phyloP scores from a whole-genome alignment of 64 coral and sea anemone genomes.

The Catalaphyllia jardinei region DNA sequence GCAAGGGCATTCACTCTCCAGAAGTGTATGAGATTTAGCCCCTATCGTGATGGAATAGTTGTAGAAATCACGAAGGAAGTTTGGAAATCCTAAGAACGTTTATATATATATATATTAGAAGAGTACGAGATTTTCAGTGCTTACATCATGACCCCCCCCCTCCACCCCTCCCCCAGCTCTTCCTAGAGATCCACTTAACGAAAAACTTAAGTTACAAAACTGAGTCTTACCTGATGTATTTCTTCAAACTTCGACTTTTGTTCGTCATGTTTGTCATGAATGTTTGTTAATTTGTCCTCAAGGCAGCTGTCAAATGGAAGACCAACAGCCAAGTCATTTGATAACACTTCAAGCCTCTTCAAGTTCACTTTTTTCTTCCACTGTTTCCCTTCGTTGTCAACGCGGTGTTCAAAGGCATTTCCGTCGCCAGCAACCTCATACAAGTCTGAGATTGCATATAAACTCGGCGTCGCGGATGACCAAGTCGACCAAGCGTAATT shows the following conservation, averaged over 20 bases:
- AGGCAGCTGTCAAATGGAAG: neutral
- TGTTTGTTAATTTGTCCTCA: neutral
- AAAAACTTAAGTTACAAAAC: neutral
- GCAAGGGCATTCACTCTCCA: too few species aligned
- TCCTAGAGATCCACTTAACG: neutral
- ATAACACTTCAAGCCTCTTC: neutral
- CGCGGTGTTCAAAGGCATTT: neutral
- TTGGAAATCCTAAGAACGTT: too few species aligned
- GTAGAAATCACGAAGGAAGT: too few species aligned
- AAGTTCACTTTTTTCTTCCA: constrained; percentile 5
- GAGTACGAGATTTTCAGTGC: too few species aligned
- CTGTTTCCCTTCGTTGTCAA: neutral
- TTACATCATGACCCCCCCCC: too few species aligned
- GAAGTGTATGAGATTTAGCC: too few species aligned
- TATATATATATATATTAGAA: too few species aligned
- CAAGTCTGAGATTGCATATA: neutral
- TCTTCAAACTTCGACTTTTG: constrained; percentile 2
- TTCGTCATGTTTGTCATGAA: neutral
- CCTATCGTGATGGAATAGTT: too few species aligned
- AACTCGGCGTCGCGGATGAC: neutral
- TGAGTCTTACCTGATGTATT: neutral
- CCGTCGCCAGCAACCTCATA: neutral
- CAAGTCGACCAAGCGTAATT: neutral
- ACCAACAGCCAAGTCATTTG: neutral
- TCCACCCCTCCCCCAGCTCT: too few species aligned